Conservation (phyloP, 1,140 invertebrate species). For the Riptortus pedestris region DNA sequence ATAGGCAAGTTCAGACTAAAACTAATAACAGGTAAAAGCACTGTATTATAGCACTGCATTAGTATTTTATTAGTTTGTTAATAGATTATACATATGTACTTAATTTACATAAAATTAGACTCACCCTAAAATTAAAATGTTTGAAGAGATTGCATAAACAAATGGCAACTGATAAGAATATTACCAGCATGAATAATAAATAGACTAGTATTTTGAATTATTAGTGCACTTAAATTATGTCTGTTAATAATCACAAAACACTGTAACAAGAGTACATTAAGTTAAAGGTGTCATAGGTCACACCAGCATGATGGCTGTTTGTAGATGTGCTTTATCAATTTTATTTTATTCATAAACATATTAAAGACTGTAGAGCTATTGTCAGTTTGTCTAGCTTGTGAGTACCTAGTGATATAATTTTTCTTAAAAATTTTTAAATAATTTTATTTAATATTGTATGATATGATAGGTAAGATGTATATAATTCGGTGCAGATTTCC, state of each 20-base stretch:
- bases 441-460: background rate
- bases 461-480: constrained; percentile 16
- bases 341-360: background rate
- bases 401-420: background rate
- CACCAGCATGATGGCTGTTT: constrained; percentile 15
- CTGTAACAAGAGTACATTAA: background rate
- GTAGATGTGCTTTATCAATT: constrained; percentile 5
- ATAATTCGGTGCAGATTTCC: constrained; percentile 18
- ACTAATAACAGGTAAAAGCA: constrained; percentile 21
- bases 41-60: constrained; percentile 15
- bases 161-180: background rate
- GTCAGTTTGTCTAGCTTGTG: constrained; percentile 13
- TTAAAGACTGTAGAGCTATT: constrained; percentile 12
- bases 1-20: constrained; percentile 25
- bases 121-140: background rate
- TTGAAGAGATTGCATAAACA: background rate
- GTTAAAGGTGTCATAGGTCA: constrained; percentile 12
- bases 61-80: background rate
- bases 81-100: background rate
- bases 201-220: background rate
- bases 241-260: background rate
- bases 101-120: background rate
- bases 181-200: background rate
- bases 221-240: constrained; percentile 2
- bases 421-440: background rate